Evolutionary conservation across 1,140 invertebrate species (phyloP).

Genomic region (Muscidifurax raptorellus): DNA sequence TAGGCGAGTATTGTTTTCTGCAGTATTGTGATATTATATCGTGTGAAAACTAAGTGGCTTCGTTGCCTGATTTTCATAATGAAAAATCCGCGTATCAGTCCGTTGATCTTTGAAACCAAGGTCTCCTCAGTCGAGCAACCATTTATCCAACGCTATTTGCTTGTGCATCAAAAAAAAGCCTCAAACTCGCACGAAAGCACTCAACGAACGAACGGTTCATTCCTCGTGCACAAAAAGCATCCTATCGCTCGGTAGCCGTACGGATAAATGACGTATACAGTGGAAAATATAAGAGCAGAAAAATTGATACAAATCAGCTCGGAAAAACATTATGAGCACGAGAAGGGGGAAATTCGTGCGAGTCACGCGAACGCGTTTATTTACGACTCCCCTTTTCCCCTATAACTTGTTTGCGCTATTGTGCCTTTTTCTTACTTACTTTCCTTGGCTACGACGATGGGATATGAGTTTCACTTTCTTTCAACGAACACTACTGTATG

Average conservation of each 20-base stretch:
- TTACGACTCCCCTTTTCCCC: not conserved
- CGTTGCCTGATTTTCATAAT: not conserved
- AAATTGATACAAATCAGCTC: conserved; percentile 1
- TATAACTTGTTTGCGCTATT: not conserved
- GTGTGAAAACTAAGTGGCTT: not conserved
- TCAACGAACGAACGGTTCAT: too few species aligned
- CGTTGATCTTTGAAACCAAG: too few species aligned
- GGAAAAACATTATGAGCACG: not conserved
- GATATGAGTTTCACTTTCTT: not conserved
- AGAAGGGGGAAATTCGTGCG: not conserved
- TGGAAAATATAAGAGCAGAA: not conserved
- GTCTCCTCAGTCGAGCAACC: too few species aligned
- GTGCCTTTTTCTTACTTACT: not conserved
- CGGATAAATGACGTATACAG: not conserved
- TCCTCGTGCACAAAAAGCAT: not conserved
- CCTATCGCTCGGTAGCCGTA: not conserved
- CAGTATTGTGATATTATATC: too few species aligned
- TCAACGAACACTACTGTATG: not conserved
- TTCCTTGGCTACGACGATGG: not conserved
- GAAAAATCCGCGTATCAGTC: not conserved
- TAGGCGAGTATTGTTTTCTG: too few species aligned
- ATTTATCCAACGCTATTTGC: not conserved
- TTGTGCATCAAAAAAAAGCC: too few species aligned
- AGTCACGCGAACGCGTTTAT: conserved; percentile 22
- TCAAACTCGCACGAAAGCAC: too few species aligned